These are phyloP conservation scores for Rhynchonycteris naso DNA, from an alignment of 2,797 vertebrate species.

Conservation along the genomic window DNA sequence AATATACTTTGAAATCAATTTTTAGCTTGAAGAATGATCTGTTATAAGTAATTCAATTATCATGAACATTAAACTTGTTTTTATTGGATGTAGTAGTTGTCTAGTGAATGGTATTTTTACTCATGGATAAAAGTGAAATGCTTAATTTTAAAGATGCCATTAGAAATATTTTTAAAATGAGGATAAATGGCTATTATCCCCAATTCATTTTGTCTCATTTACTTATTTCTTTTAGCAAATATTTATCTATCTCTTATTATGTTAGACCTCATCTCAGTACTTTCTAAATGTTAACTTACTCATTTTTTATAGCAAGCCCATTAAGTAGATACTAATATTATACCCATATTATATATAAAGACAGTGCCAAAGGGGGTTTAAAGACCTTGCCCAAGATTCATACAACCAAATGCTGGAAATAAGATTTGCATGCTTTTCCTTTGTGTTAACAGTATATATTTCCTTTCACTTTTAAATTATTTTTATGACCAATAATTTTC, in stretches of 20 bases:
- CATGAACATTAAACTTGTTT: not conserved
- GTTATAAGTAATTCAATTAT: not conserved
- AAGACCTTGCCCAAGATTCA: not conserved
- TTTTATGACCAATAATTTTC: constrained; percentile 7
- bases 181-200: not conserved
- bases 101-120: constrained; percentile 18
- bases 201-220: not conserved
- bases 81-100: not conserved
- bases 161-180: constrained; percentile 42
- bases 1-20: not conserved
- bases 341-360: not conserved
- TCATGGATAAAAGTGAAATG: not conserved
- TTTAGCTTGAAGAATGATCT: constrained; percentile 32
- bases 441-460: not conserved
- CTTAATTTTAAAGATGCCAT: not conserved
- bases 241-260: not conserved
- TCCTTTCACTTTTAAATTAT: not conserved
- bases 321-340: not conserved
- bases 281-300: constrained; percentile 13
- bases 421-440: not conserved
- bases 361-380: not conserved
- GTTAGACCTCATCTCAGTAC: not conserved
- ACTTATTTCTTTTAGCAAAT: constrained; percentile 22
- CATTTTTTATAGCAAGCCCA: not conserved
- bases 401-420: not conserved